phyloP scores from a whole-genome alignment of 2,113 vertebrate species.

The Nannospalax galili region DNA sequence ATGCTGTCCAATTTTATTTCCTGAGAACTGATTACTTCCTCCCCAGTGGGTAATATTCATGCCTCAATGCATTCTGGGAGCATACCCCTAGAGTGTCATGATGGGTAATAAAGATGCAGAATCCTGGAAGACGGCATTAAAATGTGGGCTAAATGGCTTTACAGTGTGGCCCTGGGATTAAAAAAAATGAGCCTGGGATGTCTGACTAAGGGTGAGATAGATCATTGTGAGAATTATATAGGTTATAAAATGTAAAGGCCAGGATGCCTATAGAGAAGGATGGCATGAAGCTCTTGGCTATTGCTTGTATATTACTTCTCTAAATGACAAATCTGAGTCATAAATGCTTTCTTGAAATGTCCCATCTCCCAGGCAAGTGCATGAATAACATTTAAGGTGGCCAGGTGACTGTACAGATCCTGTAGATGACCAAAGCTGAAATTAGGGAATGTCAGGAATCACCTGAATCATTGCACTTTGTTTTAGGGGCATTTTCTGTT shows the following conservation, averaged over 20 bases:
- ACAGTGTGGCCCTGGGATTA: neutral
- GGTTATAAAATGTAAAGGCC: neutral
- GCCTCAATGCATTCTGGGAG: neutral
- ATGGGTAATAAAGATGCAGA: constrained; percentile 32
- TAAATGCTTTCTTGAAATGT: neutral
- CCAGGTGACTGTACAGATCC: neutral
- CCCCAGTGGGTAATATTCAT: neutral
- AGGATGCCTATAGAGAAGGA: neutral
- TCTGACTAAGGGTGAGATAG: constrained; percentile 16
- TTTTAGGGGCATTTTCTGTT: neutral
- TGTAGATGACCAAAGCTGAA: neutral
- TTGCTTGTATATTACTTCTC: neutral
- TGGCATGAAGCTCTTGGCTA: neutral
- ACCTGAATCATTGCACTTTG: neutral
- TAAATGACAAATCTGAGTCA: constrained; percentile 7
- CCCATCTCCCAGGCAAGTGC: neutral
- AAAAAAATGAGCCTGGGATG: neutral
- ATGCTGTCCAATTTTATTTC: constrained; percentile 8
- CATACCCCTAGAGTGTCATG: neutral
- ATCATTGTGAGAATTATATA: neutral
- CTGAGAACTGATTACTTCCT: neutral
- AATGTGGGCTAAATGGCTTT: neutral
- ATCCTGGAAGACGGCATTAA: neutral
- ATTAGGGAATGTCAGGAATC: no score
- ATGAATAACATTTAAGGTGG: neutral